Base-by-base conservation (phyloP, 2,888 invertebrate genomes). In the Acleris holmiana region DNA sequence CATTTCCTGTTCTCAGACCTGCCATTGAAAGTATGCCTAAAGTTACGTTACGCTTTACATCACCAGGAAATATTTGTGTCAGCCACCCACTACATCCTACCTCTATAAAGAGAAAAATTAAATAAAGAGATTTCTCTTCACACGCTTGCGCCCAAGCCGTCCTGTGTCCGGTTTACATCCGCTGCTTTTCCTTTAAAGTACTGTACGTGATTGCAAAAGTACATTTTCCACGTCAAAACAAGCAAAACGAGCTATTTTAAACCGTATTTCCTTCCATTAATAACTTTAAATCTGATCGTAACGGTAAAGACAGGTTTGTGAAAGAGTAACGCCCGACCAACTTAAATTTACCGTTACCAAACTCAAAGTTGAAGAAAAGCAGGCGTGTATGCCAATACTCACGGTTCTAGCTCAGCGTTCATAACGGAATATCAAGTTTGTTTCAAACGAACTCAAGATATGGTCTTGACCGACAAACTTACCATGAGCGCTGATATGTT, bases 141-240 rank as follows among this genome's bases (percentile, higher is more conserved):
- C 85, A 85, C 81, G 79, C 78, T 79, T 82, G 59, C 35, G 47
- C 64, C 61, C 49, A 49, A 21, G 60, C 65, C 54, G 55, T 83
- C 86, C 85, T 83, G 85, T 77, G 85, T 90, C 89, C 89, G 88
- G 89, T 87, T 90, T 79, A 83, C 83, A 84, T 87, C 83, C 81
- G 77, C 76, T 79, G 85, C 85, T 88, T 90, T 89, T 89, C 88
- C 85, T 88, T 87, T 84, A 83, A 80, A 83, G 76, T 79, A 74
- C 69, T 65, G 65, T 65, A 65, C 60, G 46, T 18, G 13, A 76
- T 69, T 73, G 74, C 76, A 76, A 75, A 71, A 61, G n/a, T 67
- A 67, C 67, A 58, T 68, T 65, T 58, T 7, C 59, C 50, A n/a
- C 54, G 35, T 40, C 35, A 54, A 35, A 48, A 67, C 7, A 1